A percentile compares a stretch with the other conserved stretches of the same genome.
phyloP scores from a whole-genome alignment of 2,113 vertebrate genomes.

The Eulemur macaco region DNA sequence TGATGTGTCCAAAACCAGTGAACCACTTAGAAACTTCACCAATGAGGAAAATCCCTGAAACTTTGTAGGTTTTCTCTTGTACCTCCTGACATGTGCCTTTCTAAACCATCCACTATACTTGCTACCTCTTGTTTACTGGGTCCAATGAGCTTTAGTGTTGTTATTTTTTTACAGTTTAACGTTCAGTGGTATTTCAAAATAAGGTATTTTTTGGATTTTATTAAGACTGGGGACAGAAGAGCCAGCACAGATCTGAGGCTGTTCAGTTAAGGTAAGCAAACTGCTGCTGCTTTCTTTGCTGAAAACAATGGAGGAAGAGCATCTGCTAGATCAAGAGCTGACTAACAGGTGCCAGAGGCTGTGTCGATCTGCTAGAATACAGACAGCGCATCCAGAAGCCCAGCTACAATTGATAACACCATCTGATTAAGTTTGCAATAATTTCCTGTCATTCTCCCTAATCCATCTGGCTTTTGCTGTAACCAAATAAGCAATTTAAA shows the following conservation, averaged over 20 bases:
- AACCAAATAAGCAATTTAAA: slow-evolving; percentile 46
- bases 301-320: not conserved
- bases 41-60: not conserved
- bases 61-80: not conserved
- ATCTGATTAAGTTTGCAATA: slow-evolving; percentile 50
- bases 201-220: not conserved
- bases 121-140: not conserved
- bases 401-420: not conserved
- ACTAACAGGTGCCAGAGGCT: not conserved
- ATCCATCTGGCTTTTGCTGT: slow-evolving; percentile 54
- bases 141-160: not conserved
- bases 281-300: not conserved
- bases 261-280: not conserved
- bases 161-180: not conserved
- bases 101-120: not conserved
- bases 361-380: not conserved
- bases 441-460: slow-evolving; percentile 56
- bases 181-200: not conserved
- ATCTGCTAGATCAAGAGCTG: not conserved
- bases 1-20: not conserved
- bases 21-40: not conserved
- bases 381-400: slow-evolving; percentile 33
- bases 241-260: not conserved
- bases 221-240: not conserved
- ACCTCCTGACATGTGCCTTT: not conserved